phyloP scores from a whole-genome alignment of 53 echinoderm and acorn worm species.

The Holothuria scabra region DNA sequence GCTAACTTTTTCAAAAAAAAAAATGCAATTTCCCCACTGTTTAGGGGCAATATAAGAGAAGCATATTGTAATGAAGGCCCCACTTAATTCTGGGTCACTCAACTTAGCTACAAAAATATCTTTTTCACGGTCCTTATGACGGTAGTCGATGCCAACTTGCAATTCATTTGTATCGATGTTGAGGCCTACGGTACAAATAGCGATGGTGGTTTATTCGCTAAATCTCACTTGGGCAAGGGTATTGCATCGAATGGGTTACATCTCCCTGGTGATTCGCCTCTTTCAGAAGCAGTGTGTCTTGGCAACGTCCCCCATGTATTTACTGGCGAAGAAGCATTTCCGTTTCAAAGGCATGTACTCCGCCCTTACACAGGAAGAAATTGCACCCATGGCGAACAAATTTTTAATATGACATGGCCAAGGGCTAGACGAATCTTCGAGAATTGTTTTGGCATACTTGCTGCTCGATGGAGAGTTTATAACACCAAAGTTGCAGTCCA shows the following conservation, averaged over 20 bases:
- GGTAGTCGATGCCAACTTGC: constrained; percentile 58
- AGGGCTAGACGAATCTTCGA: constrained; percentile 53
- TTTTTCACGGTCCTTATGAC: constrained; percentile 55
- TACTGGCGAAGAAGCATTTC: constrained; percentile 52
- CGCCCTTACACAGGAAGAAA: constrained; percentile 60
- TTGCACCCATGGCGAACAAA: constrained; percentile 7
- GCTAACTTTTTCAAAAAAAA: constrained; percentile 12
- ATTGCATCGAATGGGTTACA: background rate
- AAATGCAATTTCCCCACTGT: constrained; percentile 70
- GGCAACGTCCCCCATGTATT: constrained; percentile 56
- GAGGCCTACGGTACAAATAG: constrained; percentile 53
- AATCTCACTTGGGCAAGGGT: too few species aligned
- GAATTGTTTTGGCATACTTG: constrained; percentile 51
- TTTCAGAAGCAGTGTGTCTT: constrained; percentile 47
- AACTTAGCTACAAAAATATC: constrained; percentile 64
- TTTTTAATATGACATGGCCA: constrained; percentile 48
- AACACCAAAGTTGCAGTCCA: constrained; percentile 24
- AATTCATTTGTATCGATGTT: constrained; percentile 57
- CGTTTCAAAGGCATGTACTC: constrained; percentile 60
- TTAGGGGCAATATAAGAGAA: constrained; percentile 66
- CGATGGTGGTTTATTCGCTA: constrained; percentile 57
- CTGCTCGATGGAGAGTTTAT: constrained; percentile 25
- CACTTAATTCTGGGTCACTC: constrained; percentile 37
- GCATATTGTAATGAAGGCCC: constrained; percentile 50
- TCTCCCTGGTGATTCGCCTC: constrained; percentile 5